phyloP scores from a whole-genome alignment of 2,888 invertebrate species.

The Yponomeuta cagnagella region DNA sequence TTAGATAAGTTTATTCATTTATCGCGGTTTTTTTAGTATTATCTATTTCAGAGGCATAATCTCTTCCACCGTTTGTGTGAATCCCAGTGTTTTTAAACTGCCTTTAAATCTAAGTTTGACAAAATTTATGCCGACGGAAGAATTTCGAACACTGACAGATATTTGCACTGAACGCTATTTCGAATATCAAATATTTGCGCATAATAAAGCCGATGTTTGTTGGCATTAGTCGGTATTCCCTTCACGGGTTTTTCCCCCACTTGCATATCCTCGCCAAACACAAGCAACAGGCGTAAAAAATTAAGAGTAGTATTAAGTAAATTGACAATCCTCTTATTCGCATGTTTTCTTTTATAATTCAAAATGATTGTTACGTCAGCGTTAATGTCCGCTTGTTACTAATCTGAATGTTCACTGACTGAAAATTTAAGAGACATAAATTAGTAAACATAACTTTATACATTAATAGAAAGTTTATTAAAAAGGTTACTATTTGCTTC shows the following conservation, averaged over 20 bases:
- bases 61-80: too few species aligned
- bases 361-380: background rate
- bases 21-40: too few species aligned
- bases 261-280: background rate
- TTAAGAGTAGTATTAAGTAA: background rate
- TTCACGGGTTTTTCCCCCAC: constrained; percentile 10
- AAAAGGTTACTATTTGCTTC: background rate
- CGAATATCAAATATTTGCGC: constrained; percentile 16
- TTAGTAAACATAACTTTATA: too few species aligned
- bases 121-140: background rate
- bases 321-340: too few species aligned
- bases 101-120: background rate
- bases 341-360: background rate
- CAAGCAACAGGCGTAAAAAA: background rate
- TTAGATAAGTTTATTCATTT: too few species aligned
- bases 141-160: background rate
- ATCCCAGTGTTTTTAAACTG: too few species aligned
- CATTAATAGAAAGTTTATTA: background rate
- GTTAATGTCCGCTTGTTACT: background rate
- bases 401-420: background rate
- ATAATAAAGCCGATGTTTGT: constrained; percentile 13
- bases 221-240: constrained; percentile 12
- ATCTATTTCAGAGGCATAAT: too few species aligned
- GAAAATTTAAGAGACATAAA: background rate
- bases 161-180: constrained; percentile 13